Conservation (phyloP, 2,888 invertebrate genomes). For the Ceraclea dissimilis region DNA sequence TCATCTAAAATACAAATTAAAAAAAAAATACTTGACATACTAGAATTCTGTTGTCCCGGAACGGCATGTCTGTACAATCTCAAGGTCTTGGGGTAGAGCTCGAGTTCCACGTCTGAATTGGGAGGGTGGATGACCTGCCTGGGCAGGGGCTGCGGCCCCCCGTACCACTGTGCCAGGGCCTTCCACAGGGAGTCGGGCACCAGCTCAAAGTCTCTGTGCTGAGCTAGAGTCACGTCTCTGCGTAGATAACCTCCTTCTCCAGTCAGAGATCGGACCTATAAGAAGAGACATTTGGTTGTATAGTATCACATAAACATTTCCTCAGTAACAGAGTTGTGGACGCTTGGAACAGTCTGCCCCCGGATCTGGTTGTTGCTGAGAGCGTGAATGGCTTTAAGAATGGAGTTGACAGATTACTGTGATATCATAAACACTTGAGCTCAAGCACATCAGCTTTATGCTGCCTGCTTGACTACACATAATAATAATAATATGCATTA, state of each 20-base stretch:
- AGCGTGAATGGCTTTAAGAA: too few relatives aligned
- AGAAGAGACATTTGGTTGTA: background rate
- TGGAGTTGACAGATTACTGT: too few relatives aligned
- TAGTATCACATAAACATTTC: too few relatives aligned
- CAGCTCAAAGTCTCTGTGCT: slow-evolving; percentile 77
- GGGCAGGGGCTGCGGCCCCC: slow-evolving; percentile 68
- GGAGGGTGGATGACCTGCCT: slow-evolving; percentile 68
- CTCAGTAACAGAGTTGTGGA: too few relatives aligned
- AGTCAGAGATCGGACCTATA: slow-evolving; percentile 62
- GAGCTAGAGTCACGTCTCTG: slow-evolving; percentile 62
- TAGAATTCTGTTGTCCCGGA: slow-evolving; percentile 30
- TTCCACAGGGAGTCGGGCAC: slow-evolving; percentile 84
- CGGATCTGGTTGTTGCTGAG: too few relatives aligned
- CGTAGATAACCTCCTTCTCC: slow-evolving; percentile 83
- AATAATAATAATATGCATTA: too few relatives aligned
- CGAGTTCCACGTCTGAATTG: slow-evolving; percentile 66
- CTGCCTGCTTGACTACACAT: too few relatives aligned
- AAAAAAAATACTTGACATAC: slow-evolving; percentile 4
- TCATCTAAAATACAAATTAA: too few relatives aligned
- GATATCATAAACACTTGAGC: too few relatives aligned
- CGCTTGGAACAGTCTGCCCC: too few relatives aligned
- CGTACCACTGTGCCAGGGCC: slow-evolving; percentile 79
- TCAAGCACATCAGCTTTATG: too few relatives aligned
- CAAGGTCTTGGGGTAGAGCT: slow-evolving; percentile 75
- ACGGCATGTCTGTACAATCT: slow-evolving; percentile 65